Conservation (phyloP, 2,797 vertebrate genomes). For the Nannoperca obscura region DNA sequence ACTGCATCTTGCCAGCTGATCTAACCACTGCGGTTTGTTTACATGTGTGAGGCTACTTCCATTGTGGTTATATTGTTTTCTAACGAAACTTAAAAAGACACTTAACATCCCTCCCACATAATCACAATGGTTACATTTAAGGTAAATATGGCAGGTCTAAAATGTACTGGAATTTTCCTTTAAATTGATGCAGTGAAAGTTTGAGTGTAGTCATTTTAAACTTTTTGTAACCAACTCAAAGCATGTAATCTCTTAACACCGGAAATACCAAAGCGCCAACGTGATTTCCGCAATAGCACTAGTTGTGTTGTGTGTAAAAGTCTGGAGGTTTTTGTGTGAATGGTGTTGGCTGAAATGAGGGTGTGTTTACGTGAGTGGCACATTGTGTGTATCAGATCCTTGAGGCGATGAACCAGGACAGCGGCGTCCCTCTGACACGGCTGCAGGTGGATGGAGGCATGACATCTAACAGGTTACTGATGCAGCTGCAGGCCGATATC, state of each 20-base stretch:
- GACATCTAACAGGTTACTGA: conserved; percentile 92
- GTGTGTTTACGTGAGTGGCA: background rate
- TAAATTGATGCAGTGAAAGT: background rate
- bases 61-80: no score
- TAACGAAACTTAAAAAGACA: no score
- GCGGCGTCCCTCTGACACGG: conserved; percentile 88
- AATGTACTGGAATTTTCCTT: background rate
- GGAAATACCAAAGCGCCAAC: background rate
- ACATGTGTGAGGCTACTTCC: no score
- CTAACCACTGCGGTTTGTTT: no score
- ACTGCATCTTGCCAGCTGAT: no score
- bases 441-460: conserved; percentile 96
- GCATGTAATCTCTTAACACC: background rate
- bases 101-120: no score
- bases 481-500: conserved; percentile 96
- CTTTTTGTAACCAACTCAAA: background rate
- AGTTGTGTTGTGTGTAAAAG: background rate
- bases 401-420: conserved; percentile 95
- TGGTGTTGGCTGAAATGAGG: background rate
- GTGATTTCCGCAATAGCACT: background rate
- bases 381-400: conserved; percentile 85
- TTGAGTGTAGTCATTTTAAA: background rate
- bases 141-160: background rate
- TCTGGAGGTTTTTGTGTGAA: background rate
- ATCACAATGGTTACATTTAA: background rate